These are phyloP conservation scores for Polydrusus pterygomalis DNA, from an alignment of 2,888 invertebrate species.

Conservation along the genomic window DNA sequence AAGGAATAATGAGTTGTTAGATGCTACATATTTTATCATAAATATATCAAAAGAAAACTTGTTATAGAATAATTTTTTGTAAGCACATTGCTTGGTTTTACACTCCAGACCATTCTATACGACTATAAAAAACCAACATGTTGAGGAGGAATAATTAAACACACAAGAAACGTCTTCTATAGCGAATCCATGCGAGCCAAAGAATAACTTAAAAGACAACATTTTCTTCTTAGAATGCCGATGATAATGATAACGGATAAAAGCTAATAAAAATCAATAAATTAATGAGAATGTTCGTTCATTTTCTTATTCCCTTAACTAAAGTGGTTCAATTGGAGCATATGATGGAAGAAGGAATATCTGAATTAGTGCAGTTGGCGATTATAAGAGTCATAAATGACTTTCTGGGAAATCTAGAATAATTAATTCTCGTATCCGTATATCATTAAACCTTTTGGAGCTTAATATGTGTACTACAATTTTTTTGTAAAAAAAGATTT, in stretches of 20 bases:
- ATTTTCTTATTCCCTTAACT: conserved; percentile 5
- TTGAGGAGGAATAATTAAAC: too few relatives aligned
- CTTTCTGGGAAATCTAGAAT: neutral
- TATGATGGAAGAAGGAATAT: conserved; percentile 10
- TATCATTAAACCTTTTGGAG: too few relatives aligned
- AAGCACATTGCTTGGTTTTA: too few relatives aligned
- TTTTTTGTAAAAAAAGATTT: too few relatives aligned
- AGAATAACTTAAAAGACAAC: neutral
- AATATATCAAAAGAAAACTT: neutral
- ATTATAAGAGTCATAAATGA: neutral
- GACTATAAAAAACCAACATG: too few relatives aligned
- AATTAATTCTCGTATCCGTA: neutral
- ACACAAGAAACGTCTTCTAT: too few relatives aligned
- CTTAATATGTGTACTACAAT: too few relatives aligned
- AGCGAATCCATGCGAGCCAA: too few relatives aligned
- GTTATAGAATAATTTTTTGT: too few relatives aligned
- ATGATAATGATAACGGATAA: neutral
- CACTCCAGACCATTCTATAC: too few relatives aligned
- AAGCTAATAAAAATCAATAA: conserved; percentile 20
- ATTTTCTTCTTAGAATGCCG: neutral
- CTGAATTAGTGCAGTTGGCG: neutral
- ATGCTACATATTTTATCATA: neutral
- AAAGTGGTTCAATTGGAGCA: conserved; percentile 3
- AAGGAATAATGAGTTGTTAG: conserved; percentile 5
- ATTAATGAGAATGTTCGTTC: neutral